phyloP scores from a whole-genome alignment of 2,888 invertebrate genomes.

The Melanargia galathea region DNA sequence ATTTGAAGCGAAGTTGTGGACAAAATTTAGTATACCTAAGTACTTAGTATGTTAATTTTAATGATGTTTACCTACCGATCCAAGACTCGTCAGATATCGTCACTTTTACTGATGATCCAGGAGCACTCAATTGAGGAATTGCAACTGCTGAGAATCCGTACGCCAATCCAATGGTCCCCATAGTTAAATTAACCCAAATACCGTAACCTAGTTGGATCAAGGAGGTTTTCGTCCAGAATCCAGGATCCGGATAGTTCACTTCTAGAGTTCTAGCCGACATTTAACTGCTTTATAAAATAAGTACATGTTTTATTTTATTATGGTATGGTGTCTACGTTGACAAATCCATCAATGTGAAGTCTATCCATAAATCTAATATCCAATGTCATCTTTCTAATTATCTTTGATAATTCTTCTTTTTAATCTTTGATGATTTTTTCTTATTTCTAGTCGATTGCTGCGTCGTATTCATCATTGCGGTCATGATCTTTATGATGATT shows the following conservation, averaged over 20 bases:
- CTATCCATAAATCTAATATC: not conserved
- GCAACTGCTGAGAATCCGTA: slow-evolving; percentile 84
- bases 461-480: too few species aligned
- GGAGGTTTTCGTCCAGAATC: slow-evolving; percentile 55
- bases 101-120: slow-evolving; percentile 66
- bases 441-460: too few species aligned
- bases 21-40: too few species aligned
- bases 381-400: not conserved
- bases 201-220: slow-evolving; percentile 60
- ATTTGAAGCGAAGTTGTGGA: not conserved
- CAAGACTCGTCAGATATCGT: slow-evolving; percentile 78
- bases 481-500: too few species aligned
- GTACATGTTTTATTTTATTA: slow-evolving; percentile 4
- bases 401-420: not conserved
- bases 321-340: not conserved
- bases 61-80: slow-evolving; percentile 70
- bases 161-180: slow-evolving; percentile 82
- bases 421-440: not conserved
- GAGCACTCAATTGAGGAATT: slow-evolving; percentile 76
- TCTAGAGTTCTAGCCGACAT: slow-evolving; percentile 25
- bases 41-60: not conserved
- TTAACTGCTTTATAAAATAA: slow-evolving; percentile 15
- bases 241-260: slow-evolving; percentile 50
- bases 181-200: slow-evolving; percentile 76
- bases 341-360: not conserved